Conservation (phyloP, 2,888 invertebrate species). For the Syrphus vitripennis region DNA sequence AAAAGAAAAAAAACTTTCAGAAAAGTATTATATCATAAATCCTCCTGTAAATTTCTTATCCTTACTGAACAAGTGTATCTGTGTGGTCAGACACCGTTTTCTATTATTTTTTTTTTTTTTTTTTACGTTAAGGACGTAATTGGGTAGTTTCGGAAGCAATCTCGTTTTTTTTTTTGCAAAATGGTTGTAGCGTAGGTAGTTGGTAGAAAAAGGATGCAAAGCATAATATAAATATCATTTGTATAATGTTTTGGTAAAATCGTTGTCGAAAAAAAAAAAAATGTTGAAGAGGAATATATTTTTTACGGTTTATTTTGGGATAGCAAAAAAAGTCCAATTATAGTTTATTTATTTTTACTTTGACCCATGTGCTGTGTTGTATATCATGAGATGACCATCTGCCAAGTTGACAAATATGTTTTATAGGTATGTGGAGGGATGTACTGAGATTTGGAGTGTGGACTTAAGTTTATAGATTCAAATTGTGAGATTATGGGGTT, state of each 20-base stretch:
- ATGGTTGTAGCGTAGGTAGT: neutral
- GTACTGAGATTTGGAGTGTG: neutral
- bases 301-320: neutral
- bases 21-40: constrained; percentile 67
- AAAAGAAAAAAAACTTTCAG: constrained; percentile 41
- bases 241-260: neutral
- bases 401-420: neutral
- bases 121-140: constrained; percentile 23
- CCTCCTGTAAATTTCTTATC: constrained; percentile 46
- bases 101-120: neutral
- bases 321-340: neutral
- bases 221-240: constrained; percentile 2
- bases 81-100: constrained; percentile 49
- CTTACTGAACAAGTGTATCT: constrained; percentile 46
- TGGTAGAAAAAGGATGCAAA: neutral
- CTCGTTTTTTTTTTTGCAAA: neutral
- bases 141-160: constrained; percentile 50
- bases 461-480: neutral
- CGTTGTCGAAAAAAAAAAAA: neutral
- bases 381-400: neutral
- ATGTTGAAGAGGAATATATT: neutral
- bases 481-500: neutral
- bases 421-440: too few species aligned
- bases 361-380: neutral
- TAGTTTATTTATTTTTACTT: neutral